Evolutionary conservation across 2,113 vertebrate genomes (phyloP), one percentile per base, ranked within the genome.

Genomic region (Geococcyx californianus): DNA sequence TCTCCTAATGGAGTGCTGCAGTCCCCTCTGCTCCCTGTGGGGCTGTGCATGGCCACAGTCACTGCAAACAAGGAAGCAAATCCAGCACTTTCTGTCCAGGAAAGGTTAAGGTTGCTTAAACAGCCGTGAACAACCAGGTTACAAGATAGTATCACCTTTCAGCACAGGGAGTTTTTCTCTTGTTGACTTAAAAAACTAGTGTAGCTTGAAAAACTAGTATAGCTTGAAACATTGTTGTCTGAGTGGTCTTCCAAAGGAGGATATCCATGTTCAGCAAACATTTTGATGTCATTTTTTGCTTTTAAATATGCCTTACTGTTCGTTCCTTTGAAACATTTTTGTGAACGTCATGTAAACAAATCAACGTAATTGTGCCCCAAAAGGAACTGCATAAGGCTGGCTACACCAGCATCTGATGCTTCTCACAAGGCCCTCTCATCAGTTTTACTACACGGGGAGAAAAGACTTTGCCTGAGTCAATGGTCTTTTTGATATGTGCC

Each of bases 1-100:
- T 3, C 1, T 11, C 11, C 52, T 68, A 40, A 36, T 6, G 3
- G 17, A 40, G 3, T 9, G 3, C 9, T 38, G 20, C 23, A 19
- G 12, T 10, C 2, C 5, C 16, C 49, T 78, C 49, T 89, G 59
- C 26, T 55, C 17, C 14, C 15, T 4, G 5, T 16, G 23, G 19
- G 1, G 0, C 11, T 40, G 24, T 16, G 10, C 36, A 28, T 12
- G 24, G 49, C 40, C 1, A 0, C 19, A 13, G 1, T 1, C 16
- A 31, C n/a, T 36, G 19, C 54, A 63, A 78, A 86, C 40, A 72
- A 78, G 68, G 80, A 86, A 87, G 70, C 1, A 4, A 52, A 60
- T 17, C 33, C 16, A 56, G 69, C 6, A 3, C 11, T 25, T 44
- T 31, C 24, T 60, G 42, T 20, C 51, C 0, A 0, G 58, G 31